Conservation (phyloP, 2,113 vertebrate species). For the Scatophagus argus region DNA sequence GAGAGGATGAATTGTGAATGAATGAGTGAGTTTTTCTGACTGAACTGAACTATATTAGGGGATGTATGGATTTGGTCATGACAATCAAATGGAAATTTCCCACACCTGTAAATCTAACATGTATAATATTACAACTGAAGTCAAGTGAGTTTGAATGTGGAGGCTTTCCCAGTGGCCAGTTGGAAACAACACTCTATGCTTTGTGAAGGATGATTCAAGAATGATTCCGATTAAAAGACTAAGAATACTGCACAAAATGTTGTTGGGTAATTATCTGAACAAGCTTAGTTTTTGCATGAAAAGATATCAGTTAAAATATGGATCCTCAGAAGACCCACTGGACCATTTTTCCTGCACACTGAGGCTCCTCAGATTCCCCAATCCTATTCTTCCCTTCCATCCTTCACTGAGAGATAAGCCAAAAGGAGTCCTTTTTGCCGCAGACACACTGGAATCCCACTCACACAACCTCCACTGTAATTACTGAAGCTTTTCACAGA, state of each 20-base stretch:
- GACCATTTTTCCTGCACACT: not conserved
- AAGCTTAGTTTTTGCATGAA: not conserved
- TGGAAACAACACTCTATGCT: not conserved
- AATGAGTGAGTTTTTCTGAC: no score
- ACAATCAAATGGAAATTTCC: not conserved
- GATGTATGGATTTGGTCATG: not conserved
- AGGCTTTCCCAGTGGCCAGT: not conserved
- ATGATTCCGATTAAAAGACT: conserved; percentile 3
- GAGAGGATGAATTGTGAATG: no score
- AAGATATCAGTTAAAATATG: not conserved
- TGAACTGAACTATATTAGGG: no score
- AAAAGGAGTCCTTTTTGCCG: conserved; percentile 26
- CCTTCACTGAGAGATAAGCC: conserved; percentile 33
- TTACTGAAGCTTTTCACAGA: conserved; percentile 63
- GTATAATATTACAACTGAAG: no score
- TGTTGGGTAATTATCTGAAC: not conserved
- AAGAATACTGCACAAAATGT: not conserved
- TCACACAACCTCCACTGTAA: conserved; percentile 58
- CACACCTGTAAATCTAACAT: no score
- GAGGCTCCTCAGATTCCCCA: conserved; percentile 15
- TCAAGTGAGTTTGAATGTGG: not conserved
- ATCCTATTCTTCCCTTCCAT: conserved; percentile 32
- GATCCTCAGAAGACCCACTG: not conserved
- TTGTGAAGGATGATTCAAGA: not conserved
- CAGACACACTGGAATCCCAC: conserved; percentile 45